Percentiles rank a stretch among this genome's conserved stretches.
These are phyloP conservation scores for Tragopan temminckii DNA, from an alignment of 2,797 vertebrate genomes.

Conservation along the genomic window DNA sequence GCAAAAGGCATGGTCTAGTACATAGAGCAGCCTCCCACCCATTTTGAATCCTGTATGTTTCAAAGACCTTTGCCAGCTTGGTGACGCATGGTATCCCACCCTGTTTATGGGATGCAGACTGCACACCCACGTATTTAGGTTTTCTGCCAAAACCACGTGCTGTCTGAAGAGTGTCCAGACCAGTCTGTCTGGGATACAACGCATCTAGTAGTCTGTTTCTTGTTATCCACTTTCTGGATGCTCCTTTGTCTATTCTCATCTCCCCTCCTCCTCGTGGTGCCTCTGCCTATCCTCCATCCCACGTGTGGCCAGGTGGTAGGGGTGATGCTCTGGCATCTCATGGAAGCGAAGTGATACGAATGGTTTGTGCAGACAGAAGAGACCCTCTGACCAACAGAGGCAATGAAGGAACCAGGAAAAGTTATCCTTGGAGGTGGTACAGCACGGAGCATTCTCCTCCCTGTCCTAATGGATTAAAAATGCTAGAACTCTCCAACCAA, in stretches of 20 bases:
- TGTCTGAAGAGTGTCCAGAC: not conserved
- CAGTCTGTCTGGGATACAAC: not conserved
- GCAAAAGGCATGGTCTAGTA: not conserved
- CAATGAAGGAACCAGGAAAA: not conserved
- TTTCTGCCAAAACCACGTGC: not conserved
- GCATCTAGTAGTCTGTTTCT: not conserved
- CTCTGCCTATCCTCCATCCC: not conserved
- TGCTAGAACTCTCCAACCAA: not conserved
- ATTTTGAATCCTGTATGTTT: not conserved
- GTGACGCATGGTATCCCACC: not conserved
- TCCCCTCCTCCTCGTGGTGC: not conserved
- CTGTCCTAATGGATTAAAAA: not conserved
- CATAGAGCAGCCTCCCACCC: not conserved
- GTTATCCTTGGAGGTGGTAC: not conserved
- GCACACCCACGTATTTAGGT: rapidly evolving
- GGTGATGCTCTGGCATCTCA: not conserved
- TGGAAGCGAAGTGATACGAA: not conserved
- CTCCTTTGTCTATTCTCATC: not conserved
- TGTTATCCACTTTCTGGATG: not conserved
- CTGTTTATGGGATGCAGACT: not conserved
- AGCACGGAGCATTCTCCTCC: rapidly evolving
- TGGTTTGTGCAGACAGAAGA: not conserved
- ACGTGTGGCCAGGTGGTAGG: not conserved
- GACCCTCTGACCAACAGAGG: not conserved
- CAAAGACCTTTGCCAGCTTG: not conserved